Percentiles rank a stretch among this genome's conserved stretches.
Conservation (phyloP, 1,140 invertebrate genomes). For the Aphelenchoides fujianensis region DNA sequence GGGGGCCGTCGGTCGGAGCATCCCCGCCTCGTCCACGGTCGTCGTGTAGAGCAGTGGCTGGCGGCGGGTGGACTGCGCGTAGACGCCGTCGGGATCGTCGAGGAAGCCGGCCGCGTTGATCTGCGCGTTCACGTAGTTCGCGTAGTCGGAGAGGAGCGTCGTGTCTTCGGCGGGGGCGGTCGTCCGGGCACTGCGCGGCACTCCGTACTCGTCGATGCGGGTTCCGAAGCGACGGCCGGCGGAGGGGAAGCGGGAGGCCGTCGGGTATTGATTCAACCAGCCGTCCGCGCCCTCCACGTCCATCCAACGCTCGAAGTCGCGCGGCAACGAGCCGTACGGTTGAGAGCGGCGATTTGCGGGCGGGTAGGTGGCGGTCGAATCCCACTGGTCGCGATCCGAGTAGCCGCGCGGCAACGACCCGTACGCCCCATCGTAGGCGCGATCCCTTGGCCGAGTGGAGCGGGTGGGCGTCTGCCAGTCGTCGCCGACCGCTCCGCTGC, state of each 20-base stretch:
- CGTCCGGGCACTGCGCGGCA: too few species aligned
- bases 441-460: constrained; percentile 1
- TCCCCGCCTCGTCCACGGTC: too few species aligned
- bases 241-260: not conserved
- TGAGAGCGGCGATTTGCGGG: constrained; percentile 19
- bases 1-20: too few species aligned
- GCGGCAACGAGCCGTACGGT: constrained; percentile 55
- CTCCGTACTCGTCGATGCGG: constrained; percentile 1
- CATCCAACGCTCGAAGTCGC: constrained; percentile 54
- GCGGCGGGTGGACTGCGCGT: constrained; percentile 7
- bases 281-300: not conserved
- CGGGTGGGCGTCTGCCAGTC: not conserved
- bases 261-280: constrained; percentile 7
- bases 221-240: not conserved
- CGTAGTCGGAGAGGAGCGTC: constrained; percentile 19
- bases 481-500: constrained; percentile 8
- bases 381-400: not conserved
- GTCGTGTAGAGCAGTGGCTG: not conserved
- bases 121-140: constrained; percentile 59
- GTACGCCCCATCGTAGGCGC: constrained; percentile 13
- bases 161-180: not conserved
- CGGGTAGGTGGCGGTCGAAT: constrained; percentile 19
- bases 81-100: not conserved
- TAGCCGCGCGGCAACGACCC: not conserved
- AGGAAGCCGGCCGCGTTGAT: constrained; percentile 37